Percentiles rank a stretch among this genome's conserved stretches.
These are phyloP conservation scores for Lethocerus indicus DNA, from an alignment of 1,140 invertebrate species.

Conservation along the genomic window DNA sequence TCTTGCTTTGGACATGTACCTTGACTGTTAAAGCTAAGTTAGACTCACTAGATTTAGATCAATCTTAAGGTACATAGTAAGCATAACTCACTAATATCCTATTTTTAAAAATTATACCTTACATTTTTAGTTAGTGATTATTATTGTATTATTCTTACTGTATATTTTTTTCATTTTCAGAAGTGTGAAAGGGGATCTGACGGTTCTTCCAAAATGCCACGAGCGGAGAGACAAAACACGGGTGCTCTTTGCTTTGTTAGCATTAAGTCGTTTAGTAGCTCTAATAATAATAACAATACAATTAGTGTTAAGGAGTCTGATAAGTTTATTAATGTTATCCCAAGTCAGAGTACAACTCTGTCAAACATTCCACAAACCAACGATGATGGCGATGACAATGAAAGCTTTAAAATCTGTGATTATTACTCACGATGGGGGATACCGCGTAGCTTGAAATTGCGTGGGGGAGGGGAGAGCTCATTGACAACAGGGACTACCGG, in stretches of 20 bases:
- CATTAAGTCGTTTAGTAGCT: conserved; percentile 17
- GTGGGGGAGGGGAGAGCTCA: conserved; percentile 60
- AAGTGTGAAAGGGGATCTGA: conserved; percentile 10
- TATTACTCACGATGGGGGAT: conserved; percentile 36
- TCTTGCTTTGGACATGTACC: no score
- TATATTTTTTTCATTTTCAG: conserved; percentile 9
- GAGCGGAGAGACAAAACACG: conserved; percentile 8
- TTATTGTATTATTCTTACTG: background rate
- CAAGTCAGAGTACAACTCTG: conserved; percentile 34
- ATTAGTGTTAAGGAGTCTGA: conserved; percentile 20
- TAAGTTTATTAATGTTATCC: conserved; percentile 18
- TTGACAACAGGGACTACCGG: conserved; percentile 51
- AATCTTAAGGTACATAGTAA: no score
- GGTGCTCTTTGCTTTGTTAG: conserved; percentile 15
- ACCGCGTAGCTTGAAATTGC: conserved; percentile 37
- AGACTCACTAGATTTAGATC: no score
- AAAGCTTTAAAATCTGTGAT: conserved; percentile 18
- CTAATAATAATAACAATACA: conserved; percentile 20
- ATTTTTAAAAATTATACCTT: background rate
- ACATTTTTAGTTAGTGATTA: background rate
- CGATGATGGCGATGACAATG: conserved; percentile 27
- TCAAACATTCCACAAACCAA: conserved; percentile 39
- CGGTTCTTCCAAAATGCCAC: conserved; percentile 12
- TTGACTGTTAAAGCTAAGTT: no score
- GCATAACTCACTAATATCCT: background rate